A percentile compares a stretch with the other conserved stretches of the same genome.
Evolutionary conservation across 1,140 invertebrate genomes (phyloP).

Genomic region (Drosophila albomicans): DNA sequence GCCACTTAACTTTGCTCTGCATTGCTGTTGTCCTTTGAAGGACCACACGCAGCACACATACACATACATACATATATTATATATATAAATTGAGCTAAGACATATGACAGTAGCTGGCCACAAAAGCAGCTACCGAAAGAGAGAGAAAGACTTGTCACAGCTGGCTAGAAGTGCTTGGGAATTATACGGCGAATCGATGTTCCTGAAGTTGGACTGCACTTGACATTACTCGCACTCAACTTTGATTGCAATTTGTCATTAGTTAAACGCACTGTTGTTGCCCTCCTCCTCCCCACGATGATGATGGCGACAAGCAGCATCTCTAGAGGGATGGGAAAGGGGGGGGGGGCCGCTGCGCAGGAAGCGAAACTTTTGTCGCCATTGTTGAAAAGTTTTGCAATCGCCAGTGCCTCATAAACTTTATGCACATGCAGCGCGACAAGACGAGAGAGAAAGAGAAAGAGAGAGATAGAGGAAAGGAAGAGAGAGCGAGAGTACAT

Average conservation of each 20-base stretch:
- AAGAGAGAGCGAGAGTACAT: too few relatives aligned
- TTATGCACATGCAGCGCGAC: slow-evolving; percentile 66
- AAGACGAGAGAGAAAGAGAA: slow-evolving; percentile 7
- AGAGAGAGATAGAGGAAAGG: slow-evolving; percentile 13
- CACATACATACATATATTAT: not conserved
- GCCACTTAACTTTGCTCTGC: slow-evolving; percentile 30
- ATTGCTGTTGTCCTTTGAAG: slow-evolving; percentile 18
- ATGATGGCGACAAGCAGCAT: not conserved
- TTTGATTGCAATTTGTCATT: slow-evolving; percentile 58
- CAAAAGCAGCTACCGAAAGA: not conserved
- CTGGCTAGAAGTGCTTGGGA: slow-evolving; percentile 26
- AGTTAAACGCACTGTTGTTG: slow-evolving; percentile 40
- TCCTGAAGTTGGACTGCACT: slow-evolving; percentile 35
- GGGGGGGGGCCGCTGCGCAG: slow-evolving; percentile 23
- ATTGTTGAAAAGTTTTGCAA: slow-evolving; percentile 80
- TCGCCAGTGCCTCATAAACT: slow-evolving; percentile 77
- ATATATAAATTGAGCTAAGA: slow-evolving; percentile 12
- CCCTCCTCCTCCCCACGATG: not conserved
- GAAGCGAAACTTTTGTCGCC: slow-evolving; percentile 76
- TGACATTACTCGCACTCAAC: slow-evolving; percentile 45
- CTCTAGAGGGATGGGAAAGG: not conserved
- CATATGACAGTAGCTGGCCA: slow-evolving; percentile 31
- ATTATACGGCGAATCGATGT: slow-evolving; percentile 20
- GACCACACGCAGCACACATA: not conserved
- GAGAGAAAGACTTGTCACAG: not conserved